phyloP scores from a whole-genome alignment of 1,140 invertebrate species.

The Ylistrum balloti region DNA sequence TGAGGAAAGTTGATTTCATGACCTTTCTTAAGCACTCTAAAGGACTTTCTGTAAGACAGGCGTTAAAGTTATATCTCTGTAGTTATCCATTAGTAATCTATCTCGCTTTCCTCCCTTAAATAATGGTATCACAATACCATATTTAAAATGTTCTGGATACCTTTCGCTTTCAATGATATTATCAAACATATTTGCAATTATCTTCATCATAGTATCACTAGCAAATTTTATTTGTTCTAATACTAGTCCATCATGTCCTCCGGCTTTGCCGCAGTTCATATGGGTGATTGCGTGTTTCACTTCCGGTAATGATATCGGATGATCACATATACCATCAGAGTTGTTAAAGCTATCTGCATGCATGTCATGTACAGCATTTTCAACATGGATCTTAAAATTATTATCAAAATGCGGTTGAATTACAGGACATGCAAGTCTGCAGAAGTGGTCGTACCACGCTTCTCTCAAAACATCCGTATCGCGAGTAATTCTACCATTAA shows the following conservation, averaged over 20 bases:
- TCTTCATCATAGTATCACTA: not conserved
- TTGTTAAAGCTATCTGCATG: not conserved
- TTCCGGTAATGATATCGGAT: not conserved
- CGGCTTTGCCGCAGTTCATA: not conserved
- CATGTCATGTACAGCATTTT: too few species aligned
- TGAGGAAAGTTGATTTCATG: too few species aligned
- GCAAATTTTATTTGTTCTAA: not conserved
- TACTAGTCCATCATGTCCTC: not conserved
- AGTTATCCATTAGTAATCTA: too few species aligned
- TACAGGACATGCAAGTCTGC: not conserved
- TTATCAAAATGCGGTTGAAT: not conserved
- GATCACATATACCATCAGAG: too few species aligned
- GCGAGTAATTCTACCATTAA: not conserved
- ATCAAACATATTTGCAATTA: too few species aligned
- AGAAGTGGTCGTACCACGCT: not conserved
- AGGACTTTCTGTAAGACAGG: too few species aligned
- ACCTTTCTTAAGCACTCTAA: too few species aligned
- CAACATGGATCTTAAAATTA: not conserved
- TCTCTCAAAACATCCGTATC: not conserved
- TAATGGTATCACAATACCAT: not conserved
- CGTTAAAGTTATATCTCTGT: too few species aligned
- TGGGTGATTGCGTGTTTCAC: not conserved
- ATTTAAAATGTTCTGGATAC: not conserved
- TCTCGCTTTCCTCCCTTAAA: too few species aligned
- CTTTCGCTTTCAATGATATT: not conserved